Conservation (phyloP, 1,140 invertebrate genomes). For the Eubasilissa regina region DNA sequence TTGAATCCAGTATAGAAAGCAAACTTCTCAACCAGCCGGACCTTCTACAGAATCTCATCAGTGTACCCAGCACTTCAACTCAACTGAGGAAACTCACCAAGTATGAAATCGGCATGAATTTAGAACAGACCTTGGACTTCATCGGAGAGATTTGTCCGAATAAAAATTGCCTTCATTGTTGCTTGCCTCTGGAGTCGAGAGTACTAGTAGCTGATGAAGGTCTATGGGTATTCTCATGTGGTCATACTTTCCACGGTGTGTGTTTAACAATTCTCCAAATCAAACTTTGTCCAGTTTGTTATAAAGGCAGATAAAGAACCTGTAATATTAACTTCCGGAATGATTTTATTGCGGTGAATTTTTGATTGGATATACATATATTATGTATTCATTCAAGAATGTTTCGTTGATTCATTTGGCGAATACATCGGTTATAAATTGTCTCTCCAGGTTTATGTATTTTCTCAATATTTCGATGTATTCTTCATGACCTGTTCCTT, state of each 20-base stretch:
- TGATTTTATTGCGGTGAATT: background rate
- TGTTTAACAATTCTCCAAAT: constrained; percentile 69
- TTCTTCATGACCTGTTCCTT: too few relatives aligned
- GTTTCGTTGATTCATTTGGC: too few relatives aligned
- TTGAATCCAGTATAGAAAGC: constrained; percentile 20
- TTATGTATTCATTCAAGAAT: background rate
- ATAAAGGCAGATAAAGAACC: constrained; percentile 47
- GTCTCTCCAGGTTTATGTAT: too few relatives aligned
- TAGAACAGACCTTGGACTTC: constrained; percentile 51
- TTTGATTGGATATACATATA: background rate
- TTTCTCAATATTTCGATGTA: too few relatives aligned
- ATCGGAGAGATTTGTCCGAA: constrained; percentile 54
- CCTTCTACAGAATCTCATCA: constrained; percentile 45
- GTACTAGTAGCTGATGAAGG: constrained; percentile 70
- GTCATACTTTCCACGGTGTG: constrained; percentile 69
- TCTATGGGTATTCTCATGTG: constrained; percentile 70
- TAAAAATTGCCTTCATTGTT: constrained; percentile 67
- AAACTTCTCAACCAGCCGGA: constrained; percentile 40
- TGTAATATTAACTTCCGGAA: background rate
- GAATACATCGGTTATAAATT: too few relatives aligned
- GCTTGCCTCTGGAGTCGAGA: constrained; percentile 68
- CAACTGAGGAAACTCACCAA: constrained; percentile 1
- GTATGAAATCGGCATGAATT: constrained; percentile 57
- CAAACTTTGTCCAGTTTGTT: constrained; percentile 68
- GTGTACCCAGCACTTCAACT: constrained; percentile 10